Evolutionary conservation across 2,797 vertebrate genomes (phyloP).

Genomic region (Ataeniobius toweri): DNA sequence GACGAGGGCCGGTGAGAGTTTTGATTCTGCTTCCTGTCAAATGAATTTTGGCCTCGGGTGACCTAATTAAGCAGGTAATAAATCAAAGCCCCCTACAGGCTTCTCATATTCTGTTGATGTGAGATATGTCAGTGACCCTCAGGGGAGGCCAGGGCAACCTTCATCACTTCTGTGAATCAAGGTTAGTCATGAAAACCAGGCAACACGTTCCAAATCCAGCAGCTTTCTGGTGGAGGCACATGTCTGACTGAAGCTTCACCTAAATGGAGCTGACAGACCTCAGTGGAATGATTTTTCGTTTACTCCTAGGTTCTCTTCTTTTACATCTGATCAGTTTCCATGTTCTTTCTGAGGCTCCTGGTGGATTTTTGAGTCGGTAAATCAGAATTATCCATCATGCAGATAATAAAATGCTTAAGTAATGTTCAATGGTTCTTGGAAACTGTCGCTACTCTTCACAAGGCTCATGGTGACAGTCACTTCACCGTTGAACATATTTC

Average conservation of each 20-base stretch:
- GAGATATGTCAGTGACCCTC: slow-evolving; percentile 70
- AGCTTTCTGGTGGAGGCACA: slow-evolving; percentile 1
- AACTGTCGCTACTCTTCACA: slow-evolving; percentile 7
- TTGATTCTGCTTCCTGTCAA: slow-evolving; percentile 67
- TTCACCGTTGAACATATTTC: no score
- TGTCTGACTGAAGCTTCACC: slow-evolving; percentile 28
- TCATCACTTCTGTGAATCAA: slow-evolving; percentile 61
- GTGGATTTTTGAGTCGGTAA: slow-evolving; percentile 14
- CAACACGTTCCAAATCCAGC: slow-evolving; percentile 24
- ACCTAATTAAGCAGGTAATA: slow-evolving; percentile 76
- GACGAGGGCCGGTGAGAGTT: slow-evolving; percentile 43
- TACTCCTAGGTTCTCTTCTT: slow-evolving; percentile 17
- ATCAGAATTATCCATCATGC: slow-evolving; percentile 41
- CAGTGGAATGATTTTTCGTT: slow-evolving; percentile 46
- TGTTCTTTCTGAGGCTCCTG: slow-evolving; percentile 16
- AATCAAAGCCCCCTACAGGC: slow-evolving; percentile 67
- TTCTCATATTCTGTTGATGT: slow-evolving; percentile 50
- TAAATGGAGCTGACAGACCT: slow-evolving; percentile 57
- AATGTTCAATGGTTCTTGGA: slow-evolving; percentile 22
- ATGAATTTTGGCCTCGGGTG: slow-evolving; percentile 70
- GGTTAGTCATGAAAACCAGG: slow-evolving; percentile 57
- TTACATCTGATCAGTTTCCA: slow-evolving; percentile 3
- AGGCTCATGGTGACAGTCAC: slow-evolving; percentile 11
- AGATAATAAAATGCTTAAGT: slow-evolving; percentile 52
- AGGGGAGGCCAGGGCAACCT: slow-evolving; percentile 59